Evolutionary conservation across 2,113 vertebrate genomes (phyloP).

Genomic region (Carassius auratus): DNA sequence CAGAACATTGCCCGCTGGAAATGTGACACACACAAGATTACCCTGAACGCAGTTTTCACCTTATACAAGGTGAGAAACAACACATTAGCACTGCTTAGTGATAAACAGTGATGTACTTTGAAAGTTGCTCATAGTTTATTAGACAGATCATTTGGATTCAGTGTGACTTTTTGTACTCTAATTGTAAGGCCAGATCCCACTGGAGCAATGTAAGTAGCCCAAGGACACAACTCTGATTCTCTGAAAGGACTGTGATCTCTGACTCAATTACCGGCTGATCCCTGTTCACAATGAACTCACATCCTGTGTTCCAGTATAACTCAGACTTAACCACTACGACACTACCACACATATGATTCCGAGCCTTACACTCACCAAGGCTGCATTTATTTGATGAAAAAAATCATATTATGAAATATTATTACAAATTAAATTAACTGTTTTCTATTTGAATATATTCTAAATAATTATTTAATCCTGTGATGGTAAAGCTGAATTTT

Average conservation of each 20-base stretch:
- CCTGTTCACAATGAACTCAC: neutral
- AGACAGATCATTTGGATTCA: neutral
- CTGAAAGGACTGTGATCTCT: neutral
- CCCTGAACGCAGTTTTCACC: slow-evolving; percentile 16
- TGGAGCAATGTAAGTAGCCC: neutral
- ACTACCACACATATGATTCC: neutral
- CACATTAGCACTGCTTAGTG: neutral
- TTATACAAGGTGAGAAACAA: slow-evolving; percentile 12
- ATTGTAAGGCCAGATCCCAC: neutral
- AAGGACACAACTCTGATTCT: neutral
- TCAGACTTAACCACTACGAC: neutral
- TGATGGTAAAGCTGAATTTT: too few species aligned
- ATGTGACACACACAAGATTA: neutral
- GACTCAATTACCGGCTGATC: neutral
- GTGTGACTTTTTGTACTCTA: neutral
- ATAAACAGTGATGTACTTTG: slow-evolving; percentile 4
- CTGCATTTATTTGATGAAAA: neutral
- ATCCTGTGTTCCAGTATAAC: neutral
- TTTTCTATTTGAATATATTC: neutral
- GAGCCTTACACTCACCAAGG: neutral
- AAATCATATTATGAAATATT: neutral
- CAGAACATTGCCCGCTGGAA: slow-evolving; percentile 5
- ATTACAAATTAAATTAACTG: neutral
- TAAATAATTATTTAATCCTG: too few species aligned
- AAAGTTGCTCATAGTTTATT: slow-evolving; percentile 7